Percentiles rank a stretch among this genome's conserved stretches.
Evolutionary conservation across 2,113 vertebrate species (phyloP).

Genomic region (Channa maculata): DNA sequence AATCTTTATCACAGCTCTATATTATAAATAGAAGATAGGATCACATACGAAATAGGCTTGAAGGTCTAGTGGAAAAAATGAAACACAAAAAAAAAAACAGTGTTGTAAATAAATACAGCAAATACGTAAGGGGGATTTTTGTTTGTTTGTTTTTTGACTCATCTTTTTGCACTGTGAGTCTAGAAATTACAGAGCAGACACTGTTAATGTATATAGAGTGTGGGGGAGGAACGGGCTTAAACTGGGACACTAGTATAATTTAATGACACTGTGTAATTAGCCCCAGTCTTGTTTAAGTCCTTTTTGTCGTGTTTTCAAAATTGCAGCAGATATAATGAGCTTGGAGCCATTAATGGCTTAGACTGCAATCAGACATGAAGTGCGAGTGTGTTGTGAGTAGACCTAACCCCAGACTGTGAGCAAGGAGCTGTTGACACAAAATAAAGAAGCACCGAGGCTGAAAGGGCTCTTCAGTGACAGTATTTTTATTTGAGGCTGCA

Average conservation of each 20-base stretch:
- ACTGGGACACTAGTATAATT: constrained; percentile 52
- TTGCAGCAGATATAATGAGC: constrained; percentile 27
- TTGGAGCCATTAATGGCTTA: constrained; percentile 25
- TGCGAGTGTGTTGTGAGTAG: constrained; percentile 17
- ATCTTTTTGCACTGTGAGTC: constrained; percentile 2
- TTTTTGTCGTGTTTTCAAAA: constrained; percentile 56
- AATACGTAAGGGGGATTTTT: constrained; percentile 19
- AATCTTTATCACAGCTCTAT: neutral
- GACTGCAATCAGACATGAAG: constrained; percentile 28
- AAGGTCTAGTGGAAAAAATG: constrained; percentile 10
- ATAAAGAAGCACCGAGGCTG: neutral
- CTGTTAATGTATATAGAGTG: neutral
- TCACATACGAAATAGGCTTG: neutral
- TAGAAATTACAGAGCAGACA: constrained; percentile 30
- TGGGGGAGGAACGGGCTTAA: constrained; percentile 27
- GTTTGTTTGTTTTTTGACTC: neutral
- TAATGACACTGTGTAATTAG: constrained; percentile 62
- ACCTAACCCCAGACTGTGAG: neutral
- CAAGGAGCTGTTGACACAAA: neutral
- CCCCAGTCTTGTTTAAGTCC: constrained; percentile 31
- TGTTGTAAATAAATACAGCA: constrained; percentile 38
- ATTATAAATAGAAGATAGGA: neutral
- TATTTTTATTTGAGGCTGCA: neutral
- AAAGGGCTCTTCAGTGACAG: neutral
- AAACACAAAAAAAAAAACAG: constrained; percentile 18